Conservation (phyloP, 2,113 vertebrate genomes). For the Columbina picui region DNA sequence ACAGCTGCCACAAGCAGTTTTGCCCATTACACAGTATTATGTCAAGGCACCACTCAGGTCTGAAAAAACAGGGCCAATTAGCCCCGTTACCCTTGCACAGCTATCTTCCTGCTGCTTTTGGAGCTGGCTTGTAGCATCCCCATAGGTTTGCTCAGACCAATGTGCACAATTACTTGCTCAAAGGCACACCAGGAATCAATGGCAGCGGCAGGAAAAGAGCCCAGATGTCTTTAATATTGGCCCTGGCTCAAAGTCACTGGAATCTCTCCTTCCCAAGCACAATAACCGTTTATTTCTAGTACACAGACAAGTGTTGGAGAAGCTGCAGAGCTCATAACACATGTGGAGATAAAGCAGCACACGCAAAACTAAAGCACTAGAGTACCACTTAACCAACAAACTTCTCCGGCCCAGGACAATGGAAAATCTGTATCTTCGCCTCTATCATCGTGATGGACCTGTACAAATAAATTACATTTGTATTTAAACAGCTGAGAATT, state of each 20-base stretch:
- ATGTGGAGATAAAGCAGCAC: not conserved
- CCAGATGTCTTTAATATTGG: not conserved
- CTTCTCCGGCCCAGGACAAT: not conserved
- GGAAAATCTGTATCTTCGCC: not conserved
- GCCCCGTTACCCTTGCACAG: not conserved
- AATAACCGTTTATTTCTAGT: not conserved
- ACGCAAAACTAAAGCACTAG: fast-evolving
- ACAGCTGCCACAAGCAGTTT: not conserved
- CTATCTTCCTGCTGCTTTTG: not conserved
- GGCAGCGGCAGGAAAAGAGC: not conserved
- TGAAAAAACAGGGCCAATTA: not conserved
- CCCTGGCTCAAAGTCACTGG: not conserved
- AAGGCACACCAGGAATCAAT: not conserved
- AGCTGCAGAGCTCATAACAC: not conserved
- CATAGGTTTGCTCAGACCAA: not conserved
- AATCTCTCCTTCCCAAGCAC: not conserved
- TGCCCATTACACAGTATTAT: fast-evolving
- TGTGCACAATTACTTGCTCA: not conserved
- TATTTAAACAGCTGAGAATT: not conserved
- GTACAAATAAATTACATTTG: not conserved
- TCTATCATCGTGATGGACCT: not conserved
- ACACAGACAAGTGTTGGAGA: not conserved
- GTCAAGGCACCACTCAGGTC: not conserved
- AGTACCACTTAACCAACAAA: not conserved
- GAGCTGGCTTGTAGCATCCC: not conserved